Evolutionary conservation across 2,797 vertebrate genomes (phyloP), one percentile per base, ranked within the genome.

Genomic region (Silurus aristotelis): DNA sequence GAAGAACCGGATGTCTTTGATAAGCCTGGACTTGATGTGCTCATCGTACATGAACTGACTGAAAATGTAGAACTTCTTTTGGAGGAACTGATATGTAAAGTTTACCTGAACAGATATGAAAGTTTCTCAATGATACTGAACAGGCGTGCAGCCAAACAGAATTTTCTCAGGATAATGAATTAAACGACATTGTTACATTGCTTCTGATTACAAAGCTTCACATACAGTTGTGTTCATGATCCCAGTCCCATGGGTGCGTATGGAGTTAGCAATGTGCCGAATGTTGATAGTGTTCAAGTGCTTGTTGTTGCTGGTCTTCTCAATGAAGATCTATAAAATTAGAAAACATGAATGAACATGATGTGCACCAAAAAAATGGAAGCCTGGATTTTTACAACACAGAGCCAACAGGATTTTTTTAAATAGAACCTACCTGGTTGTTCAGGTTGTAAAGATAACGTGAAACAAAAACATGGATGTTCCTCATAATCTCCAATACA

Each of bases 41-140:
- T 99, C 98, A 77, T 99, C 98, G 58, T 99, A 99, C 98, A 99
- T 99, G 88, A 99, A 99, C 88, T 99, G 98, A 89, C 98, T 99
- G 93, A 99, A 99, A 91, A 99, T 99, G 93, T 99, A 99, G 90
- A 99, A 99, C 89, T 99, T 99, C 92, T 99, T 99, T 86, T 96
- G 96, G 90, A 99, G 93, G 93, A 99, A 99, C 86, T 99, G 98
- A 92, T 99, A 99, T 25, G 98, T 99, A 90, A 99, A 99, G 92
- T 99, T 99, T 70, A 99, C 98, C 97, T 99, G 77, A 55, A 86
- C 89, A 82, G 88, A 71, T 52, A 85, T 12, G 56, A 20, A 38
- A 38, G 20, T 17, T 46, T 15, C 66, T 71, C 27, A 19, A 13
- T 27, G 1, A 73, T 10, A 10, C 2, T 14, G 55, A 52, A 71